These are phyloP conservation scores for Spialia ferax DNA, from an alignment of 2,888 invertebrate species.

Conservation along the genomic window DNA sequence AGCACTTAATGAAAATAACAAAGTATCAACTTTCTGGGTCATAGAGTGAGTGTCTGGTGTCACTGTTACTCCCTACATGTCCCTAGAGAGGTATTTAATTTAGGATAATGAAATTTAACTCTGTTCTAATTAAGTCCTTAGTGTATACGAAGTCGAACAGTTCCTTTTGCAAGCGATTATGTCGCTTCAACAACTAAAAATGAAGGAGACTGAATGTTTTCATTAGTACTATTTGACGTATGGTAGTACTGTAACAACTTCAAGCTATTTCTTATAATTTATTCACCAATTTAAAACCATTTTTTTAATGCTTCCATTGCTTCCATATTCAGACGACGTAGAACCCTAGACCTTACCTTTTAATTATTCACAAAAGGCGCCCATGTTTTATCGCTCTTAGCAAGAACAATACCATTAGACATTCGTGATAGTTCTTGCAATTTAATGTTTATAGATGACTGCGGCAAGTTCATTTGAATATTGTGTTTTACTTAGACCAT, in stretches of 20 bases:
- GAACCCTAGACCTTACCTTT: conserved; percentile 17
- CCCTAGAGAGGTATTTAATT: conserved; percentile 8
- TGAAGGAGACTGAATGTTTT: no score
- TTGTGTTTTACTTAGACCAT: conserved; percentile 34
- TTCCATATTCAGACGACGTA: not conserved
- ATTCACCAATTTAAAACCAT: no score
- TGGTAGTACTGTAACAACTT: no score
- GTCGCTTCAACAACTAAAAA: no score
- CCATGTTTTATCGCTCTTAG: conserved; percentile 16
- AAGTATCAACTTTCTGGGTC: conserved; percentile 28
- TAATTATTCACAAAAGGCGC: conserved; percentile 18
- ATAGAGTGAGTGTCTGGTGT: conserved; percentile 3
- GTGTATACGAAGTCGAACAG: not conserved
- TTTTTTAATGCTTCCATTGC: not conserved
- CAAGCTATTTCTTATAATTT: no score
- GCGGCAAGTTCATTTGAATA: conserved; percentile 38
- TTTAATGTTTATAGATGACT: conserved; percentile 39
- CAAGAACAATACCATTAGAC: conserved; percentile 24
- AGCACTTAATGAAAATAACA: conserved; percentile 24
- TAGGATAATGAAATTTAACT: conserved; percentile 7
- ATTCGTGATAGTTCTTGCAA: conserved; percentile 34
- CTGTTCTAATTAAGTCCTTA: conserved; percentile 1
- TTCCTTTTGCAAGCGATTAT: no score
- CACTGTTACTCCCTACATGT: conserved; percentile 1
- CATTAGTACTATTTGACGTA: no score